phyloP scores from a whole-genome alignment of 2,113 vertebrate species.

The Pristiophorus japonicus region DNA sequence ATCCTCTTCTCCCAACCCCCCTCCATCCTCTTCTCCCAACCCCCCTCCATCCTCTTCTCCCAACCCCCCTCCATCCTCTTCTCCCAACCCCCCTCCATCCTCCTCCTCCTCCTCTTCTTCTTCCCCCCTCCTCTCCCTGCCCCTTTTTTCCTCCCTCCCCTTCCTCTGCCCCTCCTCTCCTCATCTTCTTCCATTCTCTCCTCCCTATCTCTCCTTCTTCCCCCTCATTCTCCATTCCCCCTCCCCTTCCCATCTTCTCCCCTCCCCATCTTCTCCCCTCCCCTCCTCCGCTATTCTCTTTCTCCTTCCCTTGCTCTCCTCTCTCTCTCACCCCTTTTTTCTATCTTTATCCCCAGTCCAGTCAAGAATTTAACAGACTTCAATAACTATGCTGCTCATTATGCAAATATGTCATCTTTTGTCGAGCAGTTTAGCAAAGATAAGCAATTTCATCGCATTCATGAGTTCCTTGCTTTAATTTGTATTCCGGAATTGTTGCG shows the following conservation, averaged over 20 bases:
- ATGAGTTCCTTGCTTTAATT: background rate
- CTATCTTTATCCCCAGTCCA: background rate
- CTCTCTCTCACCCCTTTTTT: background rate
- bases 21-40: background rate
- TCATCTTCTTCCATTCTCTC: rapidly evolving
- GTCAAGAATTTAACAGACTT: background rate
- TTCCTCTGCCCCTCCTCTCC: no score
- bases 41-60: background rate
- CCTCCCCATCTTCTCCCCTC: background rate
- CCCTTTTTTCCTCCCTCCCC: background rate
- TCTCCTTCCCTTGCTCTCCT: background rate
- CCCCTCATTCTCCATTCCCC: background rate
- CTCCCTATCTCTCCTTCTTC: rapidly evolving
- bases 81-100: no score
- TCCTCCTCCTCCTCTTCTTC: background rate
- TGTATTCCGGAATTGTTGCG: background rate
- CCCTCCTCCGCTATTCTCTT: no score
- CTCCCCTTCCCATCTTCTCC: background rate
- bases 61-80: background rate
- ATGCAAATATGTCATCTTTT: background rate
- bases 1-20: background rate
- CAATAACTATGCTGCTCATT: background rate
- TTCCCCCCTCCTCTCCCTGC: background rate
- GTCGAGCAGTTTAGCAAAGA: background rate
- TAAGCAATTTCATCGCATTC: background rate